Evolutionary conservation across 2,113 vertebrate genomes (phyloP).

Genomic region (Lagenorhynchus albirostris): DNA sequence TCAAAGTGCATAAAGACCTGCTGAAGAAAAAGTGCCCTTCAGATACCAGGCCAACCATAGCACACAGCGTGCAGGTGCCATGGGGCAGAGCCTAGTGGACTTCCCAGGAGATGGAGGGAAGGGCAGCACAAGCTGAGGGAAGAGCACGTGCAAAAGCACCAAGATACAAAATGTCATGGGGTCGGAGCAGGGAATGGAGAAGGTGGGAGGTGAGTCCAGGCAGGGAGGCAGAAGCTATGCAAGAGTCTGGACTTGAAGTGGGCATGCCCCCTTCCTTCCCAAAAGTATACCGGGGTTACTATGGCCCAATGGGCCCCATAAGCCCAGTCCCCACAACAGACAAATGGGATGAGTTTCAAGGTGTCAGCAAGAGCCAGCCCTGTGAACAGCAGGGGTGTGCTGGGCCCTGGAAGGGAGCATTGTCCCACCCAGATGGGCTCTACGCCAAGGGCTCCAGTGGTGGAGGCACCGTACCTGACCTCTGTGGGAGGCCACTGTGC

Average conservation of each 20-base stretch:
- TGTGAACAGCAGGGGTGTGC: too few relatives aligned
- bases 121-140: rapidly evolving
- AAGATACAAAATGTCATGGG: rapidly evolving
- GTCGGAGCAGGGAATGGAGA: rapidly evolving
- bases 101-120: background rate
- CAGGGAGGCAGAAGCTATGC: too few relatives aligned
- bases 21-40: background rate
- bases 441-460: background rate
- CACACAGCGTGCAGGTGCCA: rapidly evolving
- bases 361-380: background rate
- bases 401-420: background rate
- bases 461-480: too few relatives aligned
- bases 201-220: rapidly evolving
- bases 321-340: background rate
- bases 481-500: background rate
- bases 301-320: background rate
- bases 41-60: background rate
- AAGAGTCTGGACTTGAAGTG: background rate
- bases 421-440: background rate
- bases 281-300: background rate
- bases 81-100: background rate
- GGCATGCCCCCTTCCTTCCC: background rate
- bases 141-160: rapidly evolving
- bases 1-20: background rate
- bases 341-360: too few relatives aligned